Percentiles rank a stretch among this genome's conserved stretches.
Evolutionary conservation across 2,888 invertebrate genomes (phyloP).

Genomic region (Congeria kusceri): DNA sequence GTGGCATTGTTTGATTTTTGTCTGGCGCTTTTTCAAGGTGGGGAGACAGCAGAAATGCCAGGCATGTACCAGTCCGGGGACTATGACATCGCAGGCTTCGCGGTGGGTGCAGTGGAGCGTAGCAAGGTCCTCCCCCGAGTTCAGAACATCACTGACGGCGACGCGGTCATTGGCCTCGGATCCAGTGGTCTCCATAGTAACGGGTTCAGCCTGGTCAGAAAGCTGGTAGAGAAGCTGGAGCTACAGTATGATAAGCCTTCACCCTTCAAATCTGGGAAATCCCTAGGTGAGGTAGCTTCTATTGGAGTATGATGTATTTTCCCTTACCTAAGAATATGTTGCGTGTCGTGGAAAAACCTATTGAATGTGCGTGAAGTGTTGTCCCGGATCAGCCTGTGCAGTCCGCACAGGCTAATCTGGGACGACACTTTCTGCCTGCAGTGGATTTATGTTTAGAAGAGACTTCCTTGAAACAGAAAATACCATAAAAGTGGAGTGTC

Average conservation of each 20-base stretch:
- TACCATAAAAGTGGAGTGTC: no score
- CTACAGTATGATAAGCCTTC: slow-evolving; percentile 90
- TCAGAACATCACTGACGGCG: slow-evolving; percentile 89
- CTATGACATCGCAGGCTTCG: slow-evolving; percentile 98
- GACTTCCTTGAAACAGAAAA: no score
- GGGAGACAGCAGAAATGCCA: slow-evolving; percentile 95
- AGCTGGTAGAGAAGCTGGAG: slow-evolving; percentile 90
- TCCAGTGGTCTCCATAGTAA: slow-evolving; percentile 98
- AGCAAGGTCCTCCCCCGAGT: slow-evolving; percentile 90
- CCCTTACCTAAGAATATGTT: no score
- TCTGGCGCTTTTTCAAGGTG: slow-evolving; percentile 89
- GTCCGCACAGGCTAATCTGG: no score
- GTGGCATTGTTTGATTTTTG: no score
- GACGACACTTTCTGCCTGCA: no score
- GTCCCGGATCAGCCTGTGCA: no score
- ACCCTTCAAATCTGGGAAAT: slow-evolving; percentile 88
- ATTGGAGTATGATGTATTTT: no score
- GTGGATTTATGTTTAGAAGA: no score
- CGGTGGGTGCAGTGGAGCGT: slow-evolving; percentile 96
- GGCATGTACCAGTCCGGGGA: slow-evolving; percentile 94
- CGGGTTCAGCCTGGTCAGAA: slow-evolving; percentile 95
- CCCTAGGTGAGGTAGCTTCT: slow-evolving; percentile 89
- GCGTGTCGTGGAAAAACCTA: no score
- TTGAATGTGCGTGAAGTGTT: no score
- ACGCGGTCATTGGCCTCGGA: slow-evolving; percentile 93